Evolutionary conservation across 2,797 vertebrate genomes (phyloP).

Genomic region (Enteromius treurensis): DNA sequence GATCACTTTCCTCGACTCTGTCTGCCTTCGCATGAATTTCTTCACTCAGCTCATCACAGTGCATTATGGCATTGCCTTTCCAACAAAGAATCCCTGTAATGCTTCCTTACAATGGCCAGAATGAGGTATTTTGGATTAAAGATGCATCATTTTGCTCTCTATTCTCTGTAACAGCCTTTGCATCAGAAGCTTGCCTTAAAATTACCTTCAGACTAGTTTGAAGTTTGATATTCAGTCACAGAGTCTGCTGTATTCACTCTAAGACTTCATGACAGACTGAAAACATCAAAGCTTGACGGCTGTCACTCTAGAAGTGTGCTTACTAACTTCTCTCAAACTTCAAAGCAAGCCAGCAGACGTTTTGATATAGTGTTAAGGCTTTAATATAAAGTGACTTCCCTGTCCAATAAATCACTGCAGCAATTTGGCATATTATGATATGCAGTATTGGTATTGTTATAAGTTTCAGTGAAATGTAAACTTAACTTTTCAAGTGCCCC

Average conservation of each 20-base stretch:
- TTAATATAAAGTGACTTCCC: not conserved
- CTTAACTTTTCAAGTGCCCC: not conserved
- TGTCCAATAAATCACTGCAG: not conserved
- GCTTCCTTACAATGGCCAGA: not conserved
- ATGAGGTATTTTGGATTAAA: not conserved
- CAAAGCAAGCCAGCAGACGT: not conserved
- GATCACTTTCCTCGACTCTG: not conserved
- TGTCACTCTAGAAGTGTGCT: not conserved
- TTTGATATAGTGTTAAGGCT: not conserved
- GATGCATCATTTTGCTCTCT: not conserved
- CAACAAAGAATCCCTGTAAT: not conserved
- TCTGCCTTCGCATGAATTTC: not conserved
- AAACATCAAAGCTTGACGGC: not conserved
- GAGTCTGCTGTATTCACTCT: not conserved
- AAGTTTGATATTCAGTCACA: not conserved
- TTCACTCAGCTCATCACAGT: not conserved
- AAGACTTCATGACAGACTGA: not conserved
- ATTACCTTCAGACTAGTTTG: not conserved
- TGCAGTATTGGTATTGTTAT: not conserved
- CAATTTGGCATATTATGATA: not conserved
- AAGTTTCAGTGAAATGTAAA: not conserved
- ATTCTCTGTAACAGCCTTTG: not conserved
- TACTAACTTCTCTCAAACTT: not conserved
- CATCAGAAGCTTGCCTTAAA: not conserved
- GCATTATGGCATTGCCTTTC: not conserved